Conservation (phyloP, 2,888 invertebrate species). For the Leptarthrus brevirostris region DNA sequence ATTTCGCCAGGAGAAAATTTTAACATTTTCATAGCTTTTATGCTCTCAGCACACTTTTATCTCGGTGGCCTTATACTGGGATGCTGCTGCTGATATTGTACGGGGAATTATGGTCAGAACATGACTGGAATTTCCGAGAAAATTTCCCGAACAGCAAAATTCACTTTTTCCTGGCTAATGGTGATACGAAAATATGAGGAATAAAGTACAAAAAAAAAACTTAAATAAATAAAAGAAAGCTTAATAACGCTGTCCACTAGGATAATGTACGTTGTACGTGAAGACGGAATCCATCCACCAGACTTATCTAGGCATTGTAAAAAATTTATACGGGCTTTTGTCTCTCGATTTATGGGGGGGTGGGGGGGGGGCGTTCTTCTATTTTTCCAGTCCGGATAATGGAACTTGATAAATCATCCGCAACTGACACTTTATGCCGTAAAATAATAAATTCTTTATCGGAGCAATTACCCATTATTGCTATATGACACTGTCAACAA, state of each 20-base stretch:
- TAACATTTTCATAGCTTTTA: slow-evolving; percentile 47
- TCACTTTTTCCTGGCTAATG: slow-evolving; percentile 38
- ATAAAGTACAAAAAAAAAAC: slow-evolving; percentile 10
- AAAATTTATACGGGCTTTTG: slow-evolving; percentile 36
- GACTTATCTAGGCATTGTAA: slow-evolving; percentile 13
- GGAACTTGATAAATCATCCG: slow-evolving; percentile 37
- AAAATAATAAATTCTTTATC: slow-evolving; percentile 42
- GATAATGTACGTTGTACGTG: neutral
- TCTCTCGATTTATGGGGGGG: slow-evolving; percentile 11
- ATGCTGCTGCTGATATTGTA: slow-evolving; percentile 16
- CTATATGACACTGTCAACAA: slow-evolving; percentile 32
- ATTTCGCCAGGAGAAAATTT: slow-evolving; percentile 10
- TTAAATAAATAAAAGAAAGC: slow-evolving; percentile 19
- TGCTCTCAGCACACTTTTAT: slow-evolving; percentile 37
- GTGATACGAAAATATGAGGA: slow-evolving; percentile 27
- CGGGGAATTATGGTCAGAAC: slow-evolving; percentile 40
- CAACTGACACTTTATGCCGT: slow-evolving; percentile 30
- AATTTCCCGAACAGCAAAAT: slow-evolving; percentile 31
- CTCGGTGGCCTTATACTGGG: neutral
- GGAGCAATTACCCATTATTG: slow-evolving; percentile 35
- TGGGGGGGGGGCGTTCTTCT: too few species aligned
- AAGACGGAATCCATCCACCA: neutral
- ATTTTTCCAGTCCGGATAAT: neutral
- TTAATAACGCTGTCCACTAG: neutral
- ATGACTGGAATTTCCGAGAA: slow-evolving; percentile 39